Percentiles rank a stretch among this genome's conserved stretches.
Evolutionary conservation across 1,140 invertebrate species (phyloP).

Genomic region (Stratiolaelaps scimitus): DNA sequence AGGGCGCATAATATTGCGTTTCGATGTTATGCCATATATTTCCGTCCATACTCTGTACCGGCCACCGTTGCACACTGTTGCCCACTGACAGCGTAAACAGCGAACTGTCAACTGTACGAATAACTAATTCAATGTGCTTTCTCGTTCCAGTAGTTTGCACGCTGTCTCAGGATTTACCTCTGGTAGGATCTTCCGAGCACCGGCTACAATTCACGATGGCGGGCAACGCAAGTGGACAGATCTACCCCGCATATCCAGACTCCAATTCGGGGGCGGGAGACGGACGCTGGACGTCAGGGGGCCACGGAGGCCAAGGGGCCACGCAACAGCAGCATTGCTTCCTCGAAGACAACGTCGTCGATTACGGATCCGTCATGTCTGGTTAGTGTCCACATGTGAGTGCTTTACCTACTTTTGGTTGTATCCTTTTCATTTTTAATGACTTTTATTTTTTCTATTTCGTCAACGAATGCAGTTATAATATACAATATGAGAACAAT

Average conservation of each 20-base stretch:
- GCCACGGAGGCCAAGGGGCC: too few species aligned
- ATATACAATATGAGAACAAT: too few species aligned
- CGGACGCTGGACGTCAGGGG: background rate
- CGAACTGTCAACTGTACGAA: too few species aligned
- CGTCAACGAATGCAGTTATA: too few species aligned
- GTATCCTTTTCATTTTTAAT: too few species aligned
- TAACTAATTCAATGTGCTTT: background rate
- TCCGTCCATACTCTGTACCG: too few species aligned
- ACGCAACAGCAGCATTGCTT: constrained; percentile 12
- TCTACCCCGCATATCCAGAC: constrained; percentile 25
- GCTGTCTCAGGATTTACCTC: constrained; percentile 8
- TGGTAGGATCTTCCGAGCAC: constrained; percentile 14
- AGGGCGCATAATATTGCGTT: too few species aligned
- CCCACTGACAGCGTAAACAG: too few species aligned
- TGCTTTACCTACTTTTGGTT: background rate
- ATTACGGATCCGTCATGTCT: constrained; percentile 28
- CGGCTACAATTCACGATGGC: constrained; percentile 25
- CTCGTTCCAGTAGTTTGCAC: background rate
- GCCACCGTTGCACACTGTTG: too few species aligned
- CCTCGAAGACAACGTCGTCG: constrained; percentile 27
- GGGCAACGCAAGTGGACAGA: background rate
- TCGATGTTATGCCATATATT: too few species aligned
- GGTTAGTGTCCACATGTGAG: constrained; percentile 21
- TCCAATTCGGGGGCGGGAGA: background rate
- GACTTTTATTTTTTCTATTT: too few species aligned